Percentiles rank a stretch among this genome's conserved stretches.
These are phyloP conservation scores for Sphyrna mokarran DNA, from an alignment of 2,113 vertebrate species.

Conservation along the genomic window DNA sequence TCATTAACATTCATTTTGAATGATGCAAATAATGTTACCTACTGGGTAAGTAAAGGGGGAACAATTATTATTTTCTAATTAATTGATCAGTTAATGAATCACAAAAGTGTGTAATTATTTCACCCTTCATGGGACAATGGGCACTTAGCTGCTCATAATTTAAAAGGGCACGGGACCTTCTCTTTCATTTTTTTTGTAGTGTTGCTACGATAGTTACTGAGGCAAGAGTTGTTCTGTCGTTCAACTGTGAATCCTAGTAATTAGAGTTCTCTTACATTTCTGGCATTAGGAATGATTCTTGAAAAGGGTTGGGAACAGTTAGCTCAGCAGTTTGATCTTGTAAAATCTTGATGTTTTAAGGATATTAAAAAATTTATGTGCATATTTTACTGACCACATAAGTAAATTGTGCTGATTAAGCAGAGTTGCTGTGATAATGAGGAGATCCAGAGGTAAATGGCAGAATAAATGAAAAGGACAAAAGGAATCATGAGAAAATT, in stretches of 20 bases:
- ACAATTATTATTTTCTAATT: constrained; percentile 38
- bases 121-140: constrained; percentile 37
- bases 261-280: not conserved
- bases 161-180: constrained; percentile 19
- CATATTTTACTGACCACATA: constrained; percentile 31
- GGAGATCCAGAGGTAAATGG: constrained; percentile 34
- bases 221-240: not conserved
- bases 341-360: constrained; percentile 30
- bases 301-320: constrained; percentile 5
- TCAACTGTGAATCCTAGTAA: not conserved
- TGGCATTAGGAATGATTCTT: constrained; percentile 28
- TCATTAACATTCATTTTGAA: constrained; percentile 37
- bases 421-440: constrained; percentile 14
- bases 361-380: constrained; percentile 32
- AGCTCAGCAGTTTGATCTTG: constrained; percentile 31
- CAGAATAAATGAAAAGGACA: constrained; percentile 30
- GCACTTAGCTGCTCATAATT: constrained; percentile 32
- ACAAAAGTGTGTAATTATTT: constrained; percentile 38
- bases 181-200: not conserved
- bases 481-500: constrained; percentile 32
- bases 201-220: not conserved
- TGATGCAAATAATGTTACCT: constrained; percentile 36
- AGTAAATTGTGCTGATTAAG: constrained; percentile 29
- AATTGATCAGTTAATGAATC: constrained; percentile 38
- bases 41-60: constrained; percentile 29